Evolutionary conservation across 2,113 vertebrate species (phyloP), one percentile per base, ranked within the genome.

Genomic region (Ahaetulla prasina): DNA sequence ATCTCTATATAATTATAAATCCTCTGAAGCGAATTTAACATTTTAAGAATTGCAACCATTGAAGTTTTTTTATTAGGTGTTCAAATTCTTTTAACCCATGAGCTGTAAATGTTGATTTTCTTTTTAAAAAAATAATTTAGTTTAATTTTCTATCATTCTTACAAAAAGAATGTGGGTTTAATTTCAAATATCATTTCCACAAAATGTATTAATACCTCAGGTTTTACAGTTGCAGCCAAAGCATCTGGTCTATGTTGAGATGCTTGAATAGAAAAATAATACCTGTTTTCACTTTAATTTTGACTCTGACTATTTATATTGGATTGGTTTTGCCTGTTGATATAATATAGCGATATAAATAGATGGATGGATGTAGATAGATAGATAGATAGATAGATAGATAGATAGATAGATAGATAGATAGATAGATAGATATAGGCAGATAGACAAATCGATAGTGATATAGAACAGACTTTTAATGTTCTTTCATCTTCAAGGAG

Each of bases 401-500:
- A 27, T 27, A 27, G 55, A 25, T 25, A 25, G 22, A 25, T 23
- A 8, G 16, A 54, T 22, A 54, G 53, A 54, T 22, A 54, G 54
- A 55, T 23, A 49, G 47, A 49, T 10, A 49, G 47, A 27, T 1
- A 30, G 9, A 27, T 0, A 18, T 0, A 5, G 52, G 22, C 0
- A 7, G 53, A 20, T 6, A 54, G 53, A 54, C 8, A 49, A 18
- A 53, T 4, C 16, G 16, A 53, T 3, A 53, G 52, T 27, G 11
- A 68, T n/a, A 5, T 14, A 74, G 63, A 18, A 16, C 4, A 35
- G n/a, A 35, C 14, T n/a, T 25, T 27, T 25, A 60, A 9, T 60
- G 30, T 74, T 74, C 5, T 35, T 68, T 68, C 30, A 68, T 68
- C 30, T 68, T 68, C 30, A 68, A n/a, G 30, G 16, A 68, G 12